Conservation (phyloP, 2,888 invertebrate species). For the Rosalia funebris region DNA sequence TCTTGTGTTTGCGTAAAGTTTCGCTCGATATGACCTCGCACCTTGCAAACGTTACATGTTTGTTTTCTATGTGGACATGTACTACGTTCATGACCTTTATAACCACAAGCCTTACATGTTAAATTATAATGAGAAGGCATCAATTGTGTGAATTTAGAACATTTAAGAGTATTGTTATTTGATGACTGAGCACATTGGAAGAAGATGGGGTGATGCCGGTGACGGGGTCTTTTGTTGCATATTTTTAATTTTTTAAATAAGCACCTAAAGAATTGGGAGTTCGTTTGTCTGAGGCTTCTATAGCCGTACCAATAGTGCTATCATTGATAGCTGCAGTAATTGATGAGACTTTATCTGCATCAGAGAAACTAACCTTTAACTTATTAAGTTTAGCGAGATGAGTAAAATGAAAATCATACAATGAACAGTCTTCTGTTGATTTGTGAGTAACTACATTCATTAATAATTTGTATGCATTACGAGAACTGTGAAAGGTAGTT, state of each 20-base stretch:
- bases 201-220: background rate
- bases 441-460: constrained; percentile 2
- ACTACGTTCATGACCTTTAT: background rate
- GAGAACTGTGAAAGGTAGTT: background rate
- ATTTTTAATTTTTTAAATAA: constrained; percentile 1
- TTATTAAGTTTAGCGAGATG: constrained; percentile 1
- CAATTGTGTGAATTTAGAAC: background rate
- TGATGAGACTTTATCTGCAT: background rate
- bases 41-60: constrained; percentile 9
- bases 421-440: constrained; percentile 1
- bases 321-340: constrained; percentile 2
- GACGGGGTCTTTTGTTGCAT: background rate
- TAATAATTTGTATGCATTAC: constrained; percentile 4
- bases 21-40: constrained; percentile 11
- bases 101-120: background rate
- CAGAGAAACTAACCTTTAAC: constrained; percentile 1
- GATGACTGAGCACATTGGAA: background rate
- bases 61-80: background rate
- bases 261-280: background rate
- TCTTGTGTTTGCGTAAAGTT: constrained; percentile 6
- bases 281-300: constrained; percentile 4
- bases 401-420: constrained; percentile 2
- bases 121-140: constrained; percentile 1
- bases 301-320: constrained; percentile 1
- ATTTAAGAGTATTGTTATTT: background rate